phyloP scores from a whole-genome alignment of 2,113 vertebrate genomes.

The Trichechus manatus region DNA sequence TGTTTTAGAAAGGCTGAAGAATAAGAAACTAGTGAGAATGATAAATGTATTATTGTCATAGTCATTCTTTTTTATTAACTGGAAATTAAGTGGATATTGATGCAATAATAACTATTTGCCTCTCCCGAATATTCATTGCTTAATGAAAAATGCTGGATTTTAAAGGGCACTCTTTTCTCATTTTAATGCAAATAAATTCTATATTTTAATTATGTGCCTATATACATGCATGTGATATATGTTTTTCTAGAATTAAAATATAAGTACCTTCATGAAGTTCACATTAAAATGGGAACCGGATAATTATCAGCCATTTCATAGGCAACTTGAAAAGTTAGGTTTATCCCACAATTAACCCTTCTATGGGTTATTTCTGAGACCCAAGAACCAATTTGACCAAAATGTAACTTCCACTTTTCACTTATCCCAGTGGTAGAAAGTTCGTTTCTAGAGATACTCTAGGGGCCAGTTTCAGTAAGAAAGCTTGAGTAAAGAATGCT shows the following conservation, averaged over 20 bases:
- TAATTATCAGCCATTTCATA: neutral
- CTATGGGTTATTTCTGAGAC: neutral
- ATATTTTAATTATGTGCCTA: neutral
- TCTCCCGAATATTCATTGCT: neutral
- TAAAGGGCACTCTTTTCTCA: neutral
- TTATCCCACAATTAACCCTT: neutral
- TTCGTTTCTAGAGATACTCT: neutral
- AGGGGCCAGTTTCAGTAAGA: neutral
- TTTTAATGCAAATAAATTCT: neutral
- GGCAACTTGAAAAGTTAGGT: neutral
- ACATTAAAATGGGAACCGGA: neutral
- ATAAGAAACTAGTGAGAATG: neutral
- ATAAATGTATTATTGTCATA: neutral
- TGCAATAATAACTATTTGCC: neutral
- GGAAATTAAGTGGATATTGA: neutral
- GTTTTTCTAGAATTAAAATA: neutral
- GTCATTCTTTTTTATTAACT: too few species aligned
- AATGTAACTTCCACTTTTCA: neutral
- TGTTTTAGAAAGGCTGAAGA: neutral
- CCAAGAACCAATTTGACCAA: neutral
- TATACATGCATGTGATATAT: neutral
- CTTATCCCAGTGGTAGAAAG: neutral
- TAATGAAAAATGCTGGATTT: neutral
- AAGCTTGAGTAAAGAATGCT: neutral
- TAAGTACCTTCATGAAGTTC: neutral